Conservation (phyloP, 2,888 invertebrate genomes). For the Athripsodes cinereus region DNA sequence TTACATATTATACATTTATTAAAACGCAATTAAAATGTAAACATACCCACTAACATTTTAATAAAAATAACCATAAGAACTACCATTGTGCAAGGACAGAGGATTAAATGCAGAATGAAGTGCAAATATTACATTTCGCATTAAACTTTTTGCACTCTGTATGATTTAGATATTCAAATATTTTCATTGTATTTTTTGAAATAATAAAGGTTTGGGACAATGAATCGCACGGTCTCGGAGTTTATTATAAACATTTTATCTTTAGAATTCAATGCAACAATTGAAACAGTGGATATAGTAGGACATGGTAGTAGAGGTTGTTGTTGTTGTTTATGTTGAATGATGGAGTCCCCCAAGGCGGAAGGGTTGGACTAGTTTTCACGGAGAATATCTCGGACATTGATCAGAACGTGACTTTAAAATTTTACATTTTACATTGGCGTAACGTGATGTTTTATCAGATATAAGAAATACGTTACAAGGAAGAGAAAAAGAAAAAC, state of each 20-base stretch:
- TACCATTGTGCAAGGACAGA: background rate
- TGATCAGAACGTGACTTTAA: constrained; percentile 16
- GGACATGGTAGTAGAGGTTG: no score
- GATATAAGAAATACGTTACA: no score
- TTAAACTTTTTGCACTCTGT: background rate
- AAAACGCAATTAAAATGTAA: background rate
- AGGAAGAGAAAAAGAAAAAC: no score
- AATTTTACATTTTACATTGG: constrained; percentile 13
- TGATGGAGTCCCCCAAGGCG: background rate
- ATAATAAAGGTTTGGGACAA: no score
- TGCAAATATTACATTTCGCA: background rate
- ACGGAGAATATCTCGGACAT: constrained; percentile 12
- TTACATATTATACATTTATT: no score
- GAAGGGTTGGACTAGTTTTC: constrained; percentile 16
- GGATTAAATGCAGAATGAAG: background rate
- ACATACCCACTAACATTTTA: background rate
- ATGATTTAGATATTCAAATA: background rate
- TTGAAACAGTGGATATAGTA: no score
- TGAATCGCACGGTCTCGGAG: no score
- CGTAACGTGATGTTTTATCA: no score
- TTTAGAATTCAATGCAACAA: no score
- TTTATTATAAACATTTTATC: no score
- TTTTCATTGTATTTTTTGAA: background rate
- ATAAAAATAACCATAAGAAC: background rate
- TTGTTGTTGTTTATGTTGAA: no score